Conservation (phyloP, 2,888 invertebrate genomes). For the Blera fallax region DNA sequence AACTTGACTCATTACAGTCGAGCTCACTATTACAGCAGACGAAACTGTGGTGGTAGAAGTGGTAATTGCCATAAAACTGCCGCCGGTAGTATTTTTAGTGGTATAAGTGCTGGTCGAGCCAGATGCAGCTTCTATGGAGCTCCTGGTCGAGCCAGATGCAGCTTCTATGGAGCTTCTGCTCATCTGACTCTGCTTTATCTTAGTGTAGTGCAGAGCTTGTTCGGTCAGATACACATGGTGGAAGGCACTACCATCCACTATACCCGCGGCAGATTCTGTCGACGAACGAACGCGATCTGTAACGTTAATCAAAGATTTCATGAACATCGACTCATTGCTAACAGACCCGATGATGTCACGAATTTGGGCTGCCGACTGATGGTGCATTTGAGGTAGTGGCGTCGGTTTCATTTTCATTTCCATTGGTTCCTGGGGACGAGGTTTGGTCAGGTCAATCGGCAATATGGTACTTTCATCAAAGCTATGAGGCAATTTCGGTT, state of each 20-base stretch:
- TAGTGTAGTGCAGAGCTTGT: conserved; percentile 87
- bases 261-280: conserved; percentile 49
- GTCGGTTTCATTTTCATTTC: conserved; percentile 2
- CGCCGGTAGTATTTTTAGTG: conserved; percentile 68
- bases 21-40: conserved; percentile 16
- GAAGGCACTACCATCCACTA: conserved; percentile 85
- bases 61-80: conserved; percentile 10
- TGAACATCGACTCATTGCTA: conserved; percentile 78
- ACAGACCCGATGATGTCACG: conserved; percentile 79
- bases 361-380: conserved; percentile 76
- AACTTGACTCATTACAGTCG: neutral
- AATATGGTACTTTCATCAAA: conserved; percentile 77
- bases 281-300: conserved; percentile 80
- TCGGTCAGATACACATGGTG: conserved; percentile 89
- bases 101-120: conserved; percentile 81
- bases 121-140: conserved; percentile 83
- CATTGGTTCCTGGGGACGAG: conserved; percentile 73
- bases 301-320: conserved; percentile 80
- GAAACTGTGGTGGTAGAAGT: neutral
- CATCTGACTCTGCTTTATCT: conserved; percentile 87
- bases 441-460: conserved; percentile 81
- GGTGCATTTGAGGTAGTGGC: conserved; percentile 19
- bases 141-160: conserved; percentile 84
- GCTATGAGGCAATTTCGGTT: conserved; percentile 76
- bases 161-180: conserved; percentile 78